Evolutionary conservation across 2,797 vertebrate species (phyloP), one percentile per base, ranked within the genome.

Genomic region (Sebastes vulpes): DNA sequence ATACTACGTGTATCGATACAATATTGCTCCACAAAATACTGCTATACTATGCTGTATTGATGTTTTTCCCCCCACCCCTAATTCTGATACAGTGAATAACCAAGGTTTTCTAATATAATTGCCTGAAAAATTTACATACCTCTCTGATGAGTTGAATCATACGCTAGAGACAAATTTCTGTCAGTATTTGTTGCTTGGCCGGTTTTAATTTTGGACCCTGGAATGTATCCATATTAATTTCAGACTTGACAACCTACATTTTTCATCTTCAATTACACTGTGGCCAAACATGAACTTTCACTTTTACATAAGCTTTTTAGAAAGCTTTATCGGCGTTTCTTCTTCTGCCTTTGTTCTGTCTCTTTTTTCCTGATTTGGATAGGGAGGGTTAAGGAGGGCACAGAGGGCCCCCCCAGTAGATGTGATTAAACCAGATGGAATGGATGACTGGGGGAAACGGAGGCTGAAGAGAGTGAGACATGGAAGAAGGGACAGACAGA

Each of bases 381-480:
- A 23, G 31, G 65, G 16, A 23, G 67, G 77, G 58, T 65, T 20
- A 32, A 4, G 9, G 54, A 32, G 67, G 70, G 68, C 31, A 59
- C 25, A 38, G 60, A 69, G 68, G 68, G 18, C 4, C 3, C 35
- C 64, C 67, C 71, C 25, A 67, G 48, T 66, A 53, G 64, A 83
- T 75, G 73, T 89, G 79, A 90, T 90, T 74, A 89, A 86, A 85
- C 72, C 89, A 90, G 86, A 89, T 82, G 79, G 89, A 71, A 38
- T 76, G 69, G 83, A 77, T 42, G 75, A 70, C 59, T 48, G 65
- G 42, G 50, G 60, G 11, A 28, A 23, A 38, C 31, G 52, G 48
- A 61, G 57, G 59, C 11, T 32, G 72, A 81, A 58, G 70, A 48
- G 64, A 72, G 38, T 67, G 68, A 86, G 28, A 56, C 42, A 73